Evolutionary conservation across 2,113 vertebrate species (phyloP), one percentile per base, ranked within the genome.

Genomic region (Heteronetta atricapilla): DNA sequence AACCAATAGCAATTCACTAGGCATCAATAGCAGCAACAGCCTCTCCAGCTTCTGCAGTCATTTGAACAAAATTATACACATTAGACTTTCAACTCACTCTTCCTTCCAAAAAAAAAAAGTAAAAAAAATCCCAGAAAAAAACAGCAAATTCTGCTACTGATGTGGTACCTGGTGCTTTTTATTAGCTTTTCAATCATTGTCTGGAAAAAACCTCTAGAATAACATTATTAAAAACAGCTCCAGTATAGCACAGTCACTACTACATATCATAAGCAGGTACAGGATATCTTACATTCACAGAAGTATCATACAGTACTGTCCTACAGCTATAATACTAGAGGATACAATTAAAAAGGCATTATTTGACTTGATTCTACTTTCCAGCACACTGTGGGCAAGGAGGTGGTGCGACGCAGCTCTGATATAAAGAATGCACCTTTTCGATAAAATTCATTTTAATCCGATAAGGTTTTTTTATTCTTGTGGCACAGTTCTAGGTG

Each of bases 1-100:
- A 98, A 97, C 97, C 96, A 98, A 97, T 86, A 97, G 98, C 97
- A 16, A 97, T 97, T 96, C 96, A 97, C 97, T 97, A 97, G 90
- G 97, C 96, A 97, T 98, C 97, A 97, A 97, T 97, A 98, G 97
- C 97, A 98, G 97, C 98, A 98, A 97, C 95, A 97, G 97, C 97
- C 95, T 98, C 96, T 96, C 97, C 97, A 98, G 97, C 97, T 97
- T 97, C 97, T 98, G 97, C 97, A 96, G 96, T 98, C 97, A 97
- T 97, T 91, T 97, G 97, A 98, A 98, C 97, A 98, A 97, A 97
- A 98, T 97, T 97, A 97, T 95, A 98, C 95, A 98, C 91, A 97
- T 97, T 91, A 97, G 93, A 97, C 97, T 97, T 97, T 90, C 93
- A 97, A 90, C 94, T 96, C 93, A 89, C 92, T 97, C 97, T 96